phyloP scores from a whole-genome alignment of 2,888 invertebrate genomes.

The Drosophila affinis region DNA sequence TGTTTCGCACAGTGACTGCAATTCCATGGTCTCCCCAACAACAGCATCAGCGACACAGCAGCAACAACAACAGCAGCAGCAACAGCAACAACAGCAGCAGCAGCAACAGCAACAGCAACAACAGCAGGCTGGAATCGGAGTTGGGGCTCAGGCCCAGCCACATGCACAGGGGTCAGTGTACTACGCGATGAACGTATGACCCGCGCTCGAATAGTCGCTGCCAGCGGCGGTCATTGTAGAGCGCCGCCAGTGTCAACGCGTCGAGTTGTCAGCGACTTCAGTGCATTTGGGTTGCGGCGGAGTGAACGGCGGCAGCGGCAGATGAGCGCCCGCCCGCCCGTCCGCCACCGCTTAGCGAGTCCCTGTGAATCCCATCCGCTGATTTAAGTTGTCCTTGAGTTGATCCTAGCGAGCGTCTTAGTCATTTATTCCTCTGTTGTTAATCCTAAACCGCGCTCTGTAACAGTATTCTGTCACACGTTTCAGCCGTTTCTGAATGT shows the following conservation, averaged over 20 bases:
- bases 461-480: background rate
- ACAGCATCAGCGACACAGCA: conserved; percentile 59
- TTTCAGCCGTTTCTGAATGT: conserved; percentile 2
- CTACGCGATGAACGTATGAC: conserved; percentile 95
- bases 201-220: conserved; percentile 84
- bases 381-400: conserved; percentile 53
- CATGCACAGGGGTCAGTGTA: conserved; percentile 86
- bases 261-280: conserved; percentile 82
- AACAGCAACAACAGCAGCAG: conserved; percentile 81
- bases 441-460: background rate
- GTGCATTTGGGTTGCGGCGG: conserved; percentile 72
- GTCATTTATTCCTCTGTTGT: conserved; percentile 7
- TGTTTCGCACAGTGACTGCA: conserved; percentile 82
- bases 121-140: conserved; percentile 52
- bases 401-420: conserved; percentile 59
- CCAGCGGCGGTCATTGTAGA: conserved; percentile 81
- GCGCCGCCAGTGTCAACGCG: conserved; percentile 82
- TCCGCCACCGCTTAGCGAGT: background rate
- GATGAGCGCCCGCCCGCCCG: conserved; percentile 52
- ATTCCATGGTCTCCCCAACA: conserved; percentile 76
- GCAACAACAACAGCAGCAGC: conserved; percentile 63
- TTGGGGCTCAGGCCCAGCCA: conserved; percentile 44
- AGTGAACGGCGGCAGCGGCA: conserved; percentile 42
- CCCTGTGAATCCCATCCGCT: conserved; percentile 19
- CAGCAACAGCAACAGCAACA: conserved; percentile 83